Evolutionary conservation across 1,140 invertebrate species (phyloP).

Genomic region (Heliconius nattereri): DNA sequence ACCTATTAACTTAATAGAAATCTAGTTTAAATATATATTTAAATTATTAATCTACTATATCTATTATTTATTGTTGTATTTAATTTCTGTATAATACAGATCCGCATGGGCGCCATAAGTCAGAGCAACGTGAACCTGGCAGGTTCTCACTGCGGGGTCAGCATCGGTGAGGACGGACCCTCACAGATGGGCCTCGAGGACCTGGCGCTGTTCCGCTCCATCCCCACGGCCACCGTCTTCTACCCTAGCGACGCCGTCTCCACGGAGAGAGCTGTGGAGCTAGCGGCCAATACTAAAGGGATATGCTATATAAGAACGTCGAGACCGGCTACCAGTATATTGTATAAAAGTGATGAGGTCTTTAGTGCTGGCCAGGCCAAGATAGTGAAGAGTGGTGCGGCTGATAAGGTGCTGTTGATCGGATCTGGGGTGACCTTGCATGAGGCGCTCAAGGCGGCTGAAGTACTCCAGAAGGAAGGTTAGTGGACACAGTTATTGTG

Average conservation of each 20-base stretch:
- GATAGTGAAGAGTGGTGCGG: conserved; percentile 87
- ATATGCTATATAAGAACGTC: conserved; percentile 98
- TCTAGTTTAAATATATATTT: no score
- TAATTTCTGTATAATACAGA: conserved; percentile 77
- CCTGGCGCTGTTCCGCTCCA: conserved; percentile 95
- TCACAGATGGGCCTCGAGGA: conserved; percentile 99
- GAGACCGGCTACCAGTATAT: conserved; percentile 92
- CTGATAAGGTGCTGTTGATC: conserved; percentile 93
- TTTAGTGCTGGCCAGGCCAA: conserved; percentile 90
- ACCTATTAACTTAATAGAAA: no score
- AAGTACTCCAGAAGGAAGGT: conserved; percentile 84
- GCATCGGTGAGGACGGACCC: conserved; percentile 98
- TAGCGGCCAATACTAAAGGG: conserved; percentile 97
- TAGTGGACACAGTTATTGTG: not conserved
- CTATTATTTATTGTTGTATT: no score
- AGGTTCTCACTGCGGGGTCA: conserved; percentile 97
- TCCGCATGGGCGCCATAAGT: conserved; percentile 99
- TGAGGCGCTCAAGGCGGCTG: conserved; percentile 93
- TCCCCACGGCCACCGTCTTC: conserved; percentile 96
- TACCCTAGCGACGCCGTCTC: conserved; percentile 98
- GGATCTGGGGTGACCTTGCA: conserved; percentile 96
- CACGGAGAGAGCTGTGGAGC: conserved; percentile 94
- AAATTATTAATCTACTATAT: no score
- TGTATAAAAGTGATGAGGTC: conserved; percentile 93
- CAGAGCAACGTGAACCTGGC: conserved; percentile 98